Conservation (phyloP, 2,888 invertebrate species). For the Drosophila sordidula region DNA sequence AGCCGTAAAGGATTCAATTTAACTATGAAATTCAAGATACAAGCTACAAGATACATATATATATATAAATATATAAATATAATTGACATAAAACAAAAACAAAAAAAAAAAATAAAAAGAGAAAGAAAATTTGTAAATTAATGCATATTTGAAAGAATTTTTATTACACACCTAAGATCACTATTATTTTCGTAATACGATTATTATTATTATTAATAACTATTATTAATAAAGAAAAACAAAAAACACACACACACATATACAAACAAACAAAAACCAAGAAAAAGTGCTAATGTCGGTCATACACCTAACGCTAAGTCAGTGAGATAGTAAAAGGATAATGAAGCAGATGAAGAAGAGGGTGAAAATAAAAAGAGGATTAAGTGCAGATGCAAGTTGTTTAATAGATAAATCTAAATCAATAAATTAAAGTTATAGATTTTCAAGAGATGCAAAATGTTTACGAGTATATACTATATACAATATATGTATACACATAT, state of each 20-base stretch:
- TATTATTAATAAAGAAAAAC: constrained; percentile 41
- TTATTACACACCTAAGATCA: constrained; percentile 65
- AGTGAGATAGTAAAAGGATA: constrained; percentile 41
- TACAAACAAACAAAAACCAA: constrained; percentile 12
- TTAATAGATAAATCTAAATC: constrained; percentile 61
- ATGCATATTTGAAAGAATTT: constrained; percentile 69
- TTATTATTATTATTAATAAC: constrained; percentile 63
- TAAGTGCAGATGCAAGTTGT: constrained; percentile 29
- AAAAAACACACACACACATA: constrained; percentile 10
- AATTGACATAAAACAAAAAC: constrained; percentile 28
- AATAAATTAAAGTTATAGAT: constrained; percentile 62
- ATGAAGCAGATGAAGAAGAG: constrained; percentile 19
- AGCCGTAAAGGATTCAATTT: constrained; percentile 45
- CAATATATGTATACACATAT: constrained; percentile 53
- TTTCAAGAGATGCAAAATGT: constrained; percentile 60
- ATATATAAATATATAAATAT: constrained; percentile 16
- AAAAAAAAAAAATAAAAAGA: neutral
- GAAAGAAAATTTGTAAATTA: constrained; percentile 57
- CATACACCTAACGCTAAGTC: constrained; percentile 49
- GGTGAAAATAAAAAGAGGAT: constrained; percentile 9
- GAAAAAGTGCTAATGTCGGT: constrained; percentile 62
- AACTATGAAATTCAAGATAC: constrained; percentile 49
- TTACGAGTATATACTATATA: constrained; percentile 67
- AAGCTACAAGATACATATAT: constrained; percentile 31
- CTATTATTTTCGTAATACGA: constrained; percentile 75